Conservation (phyloP, 35 echinoderm and acorn worm species). For the Nesometra sesokonis region DNA sequence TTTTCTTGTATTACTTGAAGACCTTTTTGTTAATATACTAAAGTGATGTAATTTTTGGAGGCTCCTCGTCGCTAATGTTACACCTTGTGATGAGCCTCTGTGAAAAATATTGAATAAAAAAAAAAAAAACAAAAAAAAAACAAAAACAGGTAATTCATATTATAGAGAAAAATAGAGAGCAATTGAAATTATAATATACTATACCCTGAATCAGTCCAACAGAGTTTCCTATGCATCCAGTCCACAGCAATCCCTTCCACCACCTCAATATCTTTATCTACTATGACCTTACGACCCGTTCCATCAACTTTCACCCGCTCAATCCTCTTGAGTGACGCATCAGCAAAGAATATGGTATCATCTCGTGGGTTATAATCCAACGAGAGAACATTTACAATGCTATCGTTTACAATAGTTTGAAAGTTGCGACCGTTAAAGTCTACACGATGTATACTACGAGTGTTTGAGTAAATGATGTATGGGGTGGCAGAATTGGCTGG, state of each 20-base stretch:
- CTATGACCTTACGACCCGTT: constrained; percentile 25
- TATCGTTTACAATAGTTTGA: constrained; percentile 22
- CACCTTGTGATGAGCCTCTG: too few relatives aligned
- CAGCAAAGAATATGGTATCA: constrained; percentile 67
- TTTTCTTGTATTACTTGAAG: too few relatives aligned
- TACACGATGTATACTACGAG: constrained; percentile 61
- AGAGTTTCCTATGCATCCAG: constrained; percentile 82
- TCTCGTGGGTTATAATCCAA: constrained; percentile 56
- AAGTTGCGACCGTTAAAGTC: constrained; percentile 72
- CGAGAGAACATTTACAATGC: constrained; percentile 38
- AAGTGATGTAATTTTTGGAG: too few relatives aligned
- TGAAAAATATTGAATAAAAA: too few relatives aligned
- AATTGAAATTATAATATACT: background rate
- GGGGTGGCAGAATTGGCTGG: constrained; percentile 43
- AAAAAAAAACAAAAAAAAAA: too few relatives aligned
- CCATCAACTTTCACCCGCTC: constrained; percentile 57
- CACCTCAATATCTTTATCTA: constrained; percentile 20
- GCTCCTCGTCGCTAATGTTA: too few relatives aligned
- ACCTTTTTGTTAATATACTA: too few relatives aligned
- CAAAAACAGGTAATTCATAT: too few relatives aligned
- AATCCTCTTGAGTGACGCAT: constrained; percentile 54
- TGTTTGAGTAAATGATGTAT: constrained; percentile 65
- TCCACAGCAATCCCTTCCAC: constrained; percentile 76
- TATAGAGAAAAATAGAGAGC: too few relatives aligned
- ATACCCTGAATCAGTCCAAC: constrained; percentile 86